Conservation (phyloP, 2,888 invertebrate species). For the Hymenopus coronatus region DNA sequence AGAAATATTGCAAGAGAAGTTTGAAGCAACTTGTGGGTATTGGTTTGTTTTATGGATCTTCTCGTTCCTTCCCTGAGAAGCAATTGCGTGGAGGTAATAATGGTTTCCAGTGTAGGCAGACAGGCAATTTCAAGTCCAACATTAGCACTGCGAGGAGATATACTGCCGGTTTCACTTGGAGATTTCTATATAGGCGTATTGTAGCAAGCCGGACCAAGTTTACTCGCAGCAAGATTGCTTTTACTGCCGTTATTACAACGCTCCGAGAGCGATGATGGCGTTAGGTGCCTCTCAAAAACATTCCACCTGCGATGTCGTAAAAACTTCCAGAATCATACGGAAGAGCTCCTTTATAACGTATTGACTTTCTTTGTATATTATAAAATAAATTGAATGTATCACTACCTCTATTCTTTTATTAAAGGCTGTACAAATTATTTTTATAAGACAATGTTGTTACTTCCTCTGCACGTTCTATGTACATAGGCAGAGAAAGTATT, state of each 20-base stretch:
- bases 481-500: too few relatives aligned
- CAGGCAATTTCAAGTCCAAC: slow-evolving; percentile 16
- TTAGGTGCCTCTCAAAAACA: background rate
- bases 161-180: background rate
- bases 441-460: too few relatives aligned
- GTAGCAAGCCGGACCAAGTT: background rate
- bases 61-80: slow-evolving; percentile 11
- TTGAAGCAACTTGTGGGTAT: slow-evolving; percentile 1
- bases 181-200: background rate
- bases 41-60: slow-evolving; percentile 20
- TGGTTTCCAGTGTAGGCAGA: slow-evolving; percentile 2
- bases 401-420: too few relatives aligned
- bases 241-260: background rate
- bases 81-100: slow-evolving; percentile 16
- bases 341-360: too few relatives aligned
- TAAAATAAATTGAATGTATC: too few relatives aligned
- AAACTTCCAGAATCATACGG: background rate
- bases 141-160: slow-evolving; percentile 1
- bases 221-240: background rate
- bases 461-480: too few relatives aligned
- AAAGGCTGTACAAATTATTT: too few relatives aligned
- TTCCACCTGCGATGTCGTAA: background rate
- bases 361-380: too few relatives aligned
- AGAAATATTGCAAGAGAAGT: slow-evolving; percentile 15
- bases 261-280: background rate